Conservation (phyloP, 2,888 invertebrate genomes). For the Coelinius sp. region DNA sequence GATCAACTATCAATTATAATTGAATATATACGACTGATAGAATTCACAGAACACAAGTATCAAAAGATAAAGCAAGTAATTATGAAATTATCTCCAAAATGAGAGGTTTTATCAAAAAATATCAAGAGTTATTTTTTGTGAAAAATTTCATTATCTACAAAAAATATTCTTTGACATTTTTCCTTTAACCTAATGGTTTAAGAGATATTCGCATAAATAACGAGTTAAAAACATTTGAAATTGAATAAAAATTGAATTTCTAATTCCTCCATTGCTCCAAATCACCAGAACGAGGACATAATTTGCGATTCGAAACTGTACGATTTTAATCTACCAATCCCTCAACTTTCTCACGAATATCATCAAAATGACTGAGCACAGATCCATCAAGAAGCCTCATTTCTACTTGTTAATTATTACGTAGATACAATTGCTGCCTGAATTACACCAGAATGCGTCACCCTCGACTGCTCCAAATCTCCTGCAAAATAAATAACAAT, state of each 20-base stretch:
- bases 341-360: constrained; percentile 19
- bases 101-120: no score
- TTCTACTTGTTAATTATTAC: constrained; percentile 9
- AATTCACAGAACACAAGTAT: no score
- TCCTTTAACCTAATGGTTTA: no score
- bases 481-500: not conserved
- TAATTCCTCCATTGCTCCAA: not conserved
- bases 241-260: not conserved
- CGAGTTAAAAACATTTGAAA: not conserved
- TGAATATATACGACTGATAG: no score
- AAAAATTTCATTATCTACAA: no score
- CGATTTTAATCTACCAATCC: not conserved
- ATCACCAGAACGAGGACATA: not conserved
- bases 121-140: no score
- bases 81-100: no score
- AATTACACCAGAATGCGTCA: not conserved
- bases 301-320: constrained; percentile 4
- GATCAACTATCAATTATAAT: not conserved
- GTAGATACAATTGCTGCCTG: not conserved
- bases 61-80: no score
- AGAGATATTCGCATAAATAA: no score
- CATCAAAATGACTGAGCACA: constrained; percentile 1
- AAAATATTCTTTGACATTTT: no score
- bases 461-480: not conserved
- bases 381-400: not conserved